Evolutionary conservation across 2,113 vertebrate genomes (phyloP).

Genomic region (Phylloscopus trochilus): DNA sequence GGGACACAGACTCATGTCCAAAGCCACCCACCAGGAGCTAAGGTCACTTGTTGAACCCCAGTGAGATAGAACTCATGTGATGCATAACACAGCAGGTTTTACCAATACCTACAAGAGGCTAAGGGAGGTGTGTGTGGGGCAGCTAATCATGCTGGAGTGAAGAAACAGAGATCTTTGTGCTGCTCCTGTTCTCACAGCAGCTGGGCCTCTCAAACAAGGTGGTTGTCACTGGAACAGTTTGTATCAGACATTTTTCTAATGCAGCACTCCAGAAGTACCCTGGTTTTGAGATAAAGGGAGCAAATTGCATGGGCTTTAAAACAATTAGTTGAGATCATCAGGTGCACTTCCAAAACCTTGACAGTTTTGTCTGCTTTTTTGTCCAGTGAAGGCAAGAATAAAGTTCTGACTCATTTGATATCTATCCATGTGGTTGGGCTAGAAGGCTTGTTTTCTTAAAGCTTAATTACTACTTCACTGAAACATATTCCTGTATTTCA

Average conservation of each 20-base stretch:
- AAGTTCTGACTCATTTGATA: not conserved
- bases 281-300: not conserved
- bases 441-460: not conserved
- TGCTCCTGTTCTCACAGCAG: not conserved
- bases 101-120: not conserved
- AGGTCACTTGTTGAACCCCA: not conserved
- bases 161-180: not conserved
- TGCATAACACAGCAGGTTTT: accelerated
- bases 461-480: not conserved
- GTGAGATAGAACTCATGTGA: not conserved
- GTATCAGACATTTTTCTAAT: not conserved
- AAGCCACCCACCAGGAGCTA: not conserved
- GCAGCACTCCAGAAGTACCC: not conserved
- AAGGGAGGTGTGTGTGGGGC: not conserved
- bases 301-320: not conserved
- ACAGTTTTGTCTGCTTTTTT: not conserved
- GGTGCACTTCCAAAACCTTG: not conserved
- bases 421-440: not conserved
- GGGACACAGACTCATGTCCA: not conserved
- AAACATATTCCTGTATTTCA: not conserved
- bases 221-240: not conserved
- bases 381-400: not conserved
- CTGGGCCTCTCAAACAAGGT: not conserved
- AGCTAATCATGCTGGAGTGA: not conserved
- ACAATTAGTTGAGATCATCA: not conserved